Conservation (phyloP, 2,888 invertebrate genomes). For the Polylopha cassiicola region DNA sequence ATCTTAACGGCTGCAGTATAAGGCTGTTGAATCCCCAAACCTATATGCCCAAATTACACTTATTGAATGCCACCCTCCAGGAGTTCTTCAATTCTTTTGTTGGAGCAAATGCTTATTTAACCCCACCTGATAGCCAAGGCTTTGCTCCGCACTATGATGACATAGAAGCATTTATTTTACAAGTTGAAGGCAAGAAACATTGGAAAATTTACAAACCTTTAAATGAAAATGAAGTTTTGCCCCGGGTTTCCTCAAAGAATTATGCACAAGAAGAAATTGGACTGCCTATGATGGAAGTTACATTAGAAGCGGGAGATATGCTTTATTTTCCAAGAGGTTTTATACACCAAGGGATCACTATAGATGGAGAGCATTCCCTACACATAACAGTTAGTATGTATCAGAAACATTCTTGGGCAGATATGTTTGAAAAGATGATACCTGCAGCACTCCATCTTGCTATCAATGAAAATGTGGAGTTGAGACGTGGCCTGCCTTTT, state of each 20-base stretch:
- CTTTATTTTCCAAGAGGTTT: conserved; percentile 95
- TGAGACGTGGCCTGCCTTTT: conserved; percentile 87
- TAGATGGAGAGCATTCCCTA: conserved; percentile 89
- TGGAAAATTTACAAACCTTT: conserved; percentile 94
- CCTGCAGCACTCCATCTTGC: conserved; percentile 86
- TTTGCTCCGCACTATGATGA: conserved; percentile 99
- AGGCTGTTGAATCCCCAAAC: conserved; percentile 94
- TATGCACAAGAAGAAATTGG: conserved; percentile 85
- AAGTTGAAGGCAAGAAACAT: conserved; percentile 95
- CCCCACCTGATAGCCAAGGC: conserved; percentile 96
- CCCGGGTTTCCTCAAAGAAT: conserved; percentile 90
- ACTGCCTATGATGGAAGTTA: conserved; percentile 86
- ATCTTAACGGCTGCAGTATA: conserved; percentile 91
- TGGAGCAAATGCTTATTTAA: conserved; percentile 96
- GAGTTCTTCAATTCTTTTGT: conserved; percentile 96
- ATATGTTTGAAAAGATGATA: conserved; percentile 88
- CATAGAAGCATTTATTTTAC: conserved; percentile 98
- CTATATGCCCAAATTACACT: conserved; percentile 81
- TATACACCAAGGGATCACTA: conserved; percentile 90
- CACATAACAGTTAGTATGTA: conserved; percentile 96
- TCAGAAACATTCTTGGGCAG: conserved; percentile 93
- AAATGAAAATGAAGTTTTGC: conserved; percentile 81
- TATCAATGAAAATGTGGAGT: conserved; percentile 81
- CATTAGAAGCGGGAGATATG: conserved; percentile 90
- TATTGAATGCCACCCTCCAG: conserved; percentile 87